Base-by-base conservation (phyloP, 2,888 invertebrate species). In the Bibio marci region DNA sequence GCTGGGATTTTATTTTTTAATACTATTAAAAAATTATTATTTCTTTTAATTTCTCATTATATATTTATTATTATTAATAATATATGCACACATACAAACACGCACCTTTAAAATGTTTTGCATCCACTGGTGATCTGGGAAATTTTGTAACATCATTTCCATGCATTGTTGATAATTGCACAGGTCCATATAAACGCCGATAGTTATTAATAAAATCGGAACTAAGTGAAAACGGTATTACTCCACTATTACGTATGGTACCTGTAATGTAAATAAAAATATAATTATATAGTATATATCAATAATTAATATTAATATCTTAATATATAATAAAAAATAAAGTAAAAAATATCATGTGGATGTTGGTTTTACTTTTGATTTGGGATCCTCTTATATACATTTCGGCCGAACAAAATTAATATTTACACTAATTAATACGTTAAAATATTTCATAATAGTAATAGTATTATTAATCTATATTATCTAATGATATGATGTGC, bases 101-200 rank as follows among this genome's bases (percentile, higher is more conserved):
- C 8, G 22, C 34, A 38, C 39, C 39, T 39, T 39, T 39, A 14
- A 39, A 30, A 19, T 28, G 34, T 30, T 34, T 39, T 12, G 34
- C 12, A 17, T 39, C 39, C 3, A 30, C 30, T 13, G 39, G 39
- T 12, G 39, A 39, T 33, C 33, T 30, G 10, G 33, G 35, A 4
- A 34, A 19, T 39, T 39, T 39, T 10, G 34, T 28, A 11, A 39
- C 17, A 34, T 39, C 39, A 27, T 19, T 37, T n/a, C 30, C 30
- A 34, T 28, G 28, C 14, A 28, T 35, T n/a, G 34, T 30, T 18
- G 39, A 30, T 19, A 39, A 35, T 19, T 34, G 39, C 6, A 39
- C 35, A 34, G 39, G 39, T 11, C 39, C 34, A 28, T 39, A 39
- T 14, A 39, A 35, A 10, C 40, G 14, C n/a, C 36, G 30, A 36